Evolutionary conservation across 2,797 vertebrate species (phyloP).

Genomic region (Philypnodon macrostomus): DNA sequence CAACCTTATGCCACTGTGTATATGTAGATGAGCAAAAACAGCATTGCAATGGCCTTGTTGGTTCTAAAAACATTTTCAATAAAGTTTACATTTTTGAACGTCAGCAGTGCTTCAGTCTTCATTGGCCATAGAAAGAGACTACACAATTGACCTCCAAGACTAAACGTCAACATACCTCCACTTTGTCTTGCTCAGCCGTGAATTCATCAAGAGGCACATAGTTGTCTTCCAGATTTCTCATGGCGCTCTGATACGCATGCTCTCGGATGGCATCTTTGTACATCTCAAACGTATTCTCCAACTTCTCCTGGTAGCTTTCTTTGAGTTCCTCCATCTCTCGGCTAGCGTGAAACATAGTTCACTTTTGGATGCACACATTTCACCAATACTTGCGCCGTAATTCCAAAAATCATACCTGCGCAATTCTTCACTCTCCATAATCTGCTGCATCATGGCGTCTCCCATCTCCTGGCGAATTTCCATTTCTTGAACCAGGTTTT

Average conservation of each 20-base stretch:
- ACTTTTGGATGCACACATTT: neutral
- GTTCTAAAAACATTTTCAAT: too few relatives aligned
- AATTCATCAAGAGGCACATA: slow-evolving; percentile 86
- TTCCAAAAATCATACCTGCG: slow-evolving; percentile 68
- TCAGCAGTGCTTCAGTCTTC: too few relatives aligned
- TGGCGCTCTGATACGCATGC: slow-evolving; percentile 84
- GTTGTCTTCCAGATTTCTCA: slow-evolving; percentile 84
- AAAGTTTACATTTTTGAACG: too few relatives aligned
- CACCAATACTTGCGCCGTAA: neutral
- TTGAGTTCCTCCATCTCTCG: slow-evolving; percentile 84
- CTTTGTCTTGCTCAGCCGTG: slow-evolving; percentile 82
- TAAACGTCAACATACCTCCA: slow-evolving; percentile 73
- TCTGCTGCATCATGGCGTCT: slow-evolving; percentile 85
- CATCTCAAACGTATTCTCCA: slow-evolving; percentile 89
- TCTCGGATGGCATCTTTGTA: slow-evolving; percentile 90
- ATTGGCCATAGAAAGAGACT: too few relatives aligned
- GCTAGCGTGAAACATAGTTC: slow-evolving; percentile 55
- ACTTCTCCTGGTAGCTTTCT: slow-evolving; percentile 85
- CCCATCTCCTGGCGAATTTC: slow-evolving; percentile 93
- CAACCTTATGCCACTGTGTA: too few relatives aligned
- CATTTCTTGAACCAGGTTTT: slow-evolving; percentile 84
- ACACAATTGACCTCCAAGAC: too few relatives aligned
- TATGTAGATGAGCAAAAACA: too few relatives aligned
- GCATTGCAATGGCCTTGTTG: too few relatives aligned
- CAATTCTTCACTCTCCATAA: slow-evolving; percentile 84